Conservation (phyloP, 1,140 invertebrate genomes). For the Pogonus chalceus region DNA sequence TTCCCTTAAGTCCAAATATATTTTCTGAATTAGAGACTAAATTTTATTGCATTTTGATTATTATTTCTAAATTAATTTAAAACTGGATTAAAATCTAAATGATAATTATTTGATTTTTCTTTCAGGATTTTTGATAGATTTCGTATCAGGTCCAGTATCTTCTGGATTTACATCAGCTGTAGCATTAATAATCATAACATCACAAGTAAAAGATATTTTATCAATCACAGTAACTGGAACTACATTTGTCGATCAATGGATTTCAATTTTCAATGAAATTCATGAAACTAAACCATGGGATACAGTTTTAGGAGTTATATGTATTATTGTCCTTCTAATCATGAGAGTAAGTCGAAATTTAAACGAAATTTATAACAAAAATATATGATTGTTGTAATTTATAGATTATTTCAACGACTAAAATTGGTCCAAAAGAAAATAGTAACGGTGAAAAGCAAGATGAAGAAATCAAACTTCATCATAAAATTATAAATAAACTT, state of each 20-base stretch:
- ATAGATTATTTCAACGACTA: neutral
- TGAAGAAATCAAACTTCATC: constrained; percentile 31
- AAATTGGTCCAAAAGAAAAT: constrained; percentile 13
- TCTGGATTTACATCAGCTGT: constrained; percentile 89
- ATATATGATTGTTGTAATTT: constrained; percentile 9
- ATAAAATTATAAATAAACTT: constrained; percentile 42
- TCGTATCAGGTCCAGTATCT: constrained; percentile 86
- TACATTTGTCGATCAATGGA: constrained; percentile 65
- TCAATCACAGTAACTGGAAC: constrained; percentile 64
- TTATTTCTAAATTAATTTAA: no score
- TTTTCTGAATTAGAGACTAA: no score
- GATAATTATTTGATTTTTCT: no score
- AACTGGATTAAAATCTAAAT: no score
- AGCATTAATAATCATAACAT: constrained; percentile 79
- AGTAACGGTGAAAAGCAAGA: constrained; percentile 21
- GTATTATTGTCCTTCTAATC: constrained; percentile 58
- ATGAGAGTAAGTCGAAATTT: constrained; percentile 48
- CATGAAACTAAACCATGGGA: constrained; percentile 53
- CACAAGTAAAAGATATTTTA: constrained; percentile 77
- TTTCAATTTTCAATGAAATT: constrained; percentile 50
- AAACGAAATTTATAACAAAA: neutral
- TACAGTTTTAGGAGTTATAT: constrained; percentile 55
- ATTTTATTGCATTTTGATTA: no score
- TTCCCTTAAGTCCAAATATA: no score
- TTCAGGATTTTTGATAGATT: constrained; percentile 83